Base-by-base conservation (phyloP, 2,888 invertebrate genomes). In the Chesias legatella region DNA sequence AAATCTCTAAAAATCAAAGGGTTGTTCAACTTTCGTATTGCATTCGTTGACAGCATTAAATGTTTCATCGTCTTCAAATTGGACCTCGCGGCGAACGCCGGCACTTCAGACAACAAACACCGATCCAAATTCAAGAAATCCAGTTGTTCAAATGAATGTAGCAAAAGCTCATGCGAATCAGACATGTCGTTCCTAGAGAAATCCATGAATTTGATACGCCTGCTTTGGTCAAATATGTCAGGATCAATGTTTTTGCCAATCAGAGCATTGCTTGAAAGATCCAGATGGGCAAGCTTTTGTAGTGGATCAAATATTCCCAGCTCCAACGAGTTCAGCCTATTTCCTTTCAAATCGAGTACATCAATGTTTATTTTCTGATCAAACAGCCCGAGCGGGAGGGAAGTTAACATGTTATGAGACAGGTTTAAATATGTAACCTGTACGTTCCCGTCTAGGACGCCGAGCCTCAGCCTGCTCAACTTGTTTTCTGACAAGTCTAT, bases 101-200 rank as follows among this genome's bases (percentile, higher is more conserved):
- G 84, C 3, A 85, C 62, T 41, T 70, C 59, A 5, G 50, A 61
- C n/a, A 81, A 48, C 1, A 56, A 61, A 48, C 78, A 79, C 33
- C 59, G 55, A 13, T 73, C 68, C 8, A 81, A 54, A 47, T 69
- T 67, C 8, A 79, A 43, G 20, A 61, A 53, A 31, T 70, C 60
- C n/a, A 79, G 38, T 1, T 28, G 44, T 33, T 53, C 36, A 6
- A 73, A 63, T 1, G 67, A 47, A 1, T 67, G 49, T 8, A 79
- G 44, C 9, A 79, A 48, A 22, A 60, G 53, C n/a, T 64, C 62
- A 8, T 62, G 55, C 0, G 75, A 44, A 4, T 49, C 61, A 4
- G 55, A 56, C 74, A 81, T 77, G 22, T 75, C 60, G 28, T 75
- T 79, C 51, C 67, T 60, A 8, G 77, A 75, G 13, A 77, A 73